Base-by-base conservation (phyloP, 2,888 invertebrate genomes). In the Temnothorax rugatulus region DNA sequence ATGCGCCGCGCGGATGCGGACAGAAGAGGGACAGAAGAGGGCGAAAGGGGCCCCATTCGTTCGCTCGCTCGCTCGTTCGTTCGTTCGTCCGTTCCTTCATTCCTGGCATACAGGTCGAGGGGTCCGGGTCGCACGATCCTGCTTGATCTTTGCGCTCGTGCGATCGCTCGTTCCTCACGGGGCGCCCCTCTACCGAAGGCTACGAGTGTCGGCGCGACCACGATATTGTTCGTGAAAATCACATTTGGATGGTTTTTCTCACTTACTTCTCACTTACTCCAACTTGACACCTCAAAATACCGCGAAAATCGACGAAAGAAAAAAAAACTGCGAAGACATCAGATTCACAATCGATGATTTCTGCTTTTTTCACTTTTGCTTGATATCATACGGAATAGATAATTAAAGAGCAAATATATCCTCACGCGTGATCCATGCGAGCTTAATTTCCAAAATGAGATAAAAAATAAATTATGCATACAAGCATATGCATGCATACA, bases 61-160 rank as follows among this genome's bases (percentile, higher is more conserved):
- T 86, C 89, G 79, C 84, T 87, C 90, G 89, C 0, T 34, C 84
- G 83, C 86, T 86, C 89, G 79, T 84, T 87, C 90, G 89, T 34
- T 34, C 84, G 83, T 87, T 86, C 89, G 79, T 84, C 86, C 90
- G 89, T 89, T 90, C 79, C 82, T 90, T 86, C 84, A 88, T 90
- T 87, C 87, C 83, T 88, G 86, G 88, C 89, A 68, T 88, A 93
- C 93, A 93, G 94, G 94, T 94, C 94, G 93, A 93, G 94, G 93
- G 94, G 94, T 93, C 94, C 94, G 93, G 94, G 94, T 94, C 94
- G 93, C 94, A 94, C 94, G 94, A 94, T 94, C 94, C 94, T 94
- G 94, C 91, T 94, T 94, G 94, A 94, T 94, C 94, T 94, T 94
- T 94, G 94, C 93, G 94, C 94, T 94, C 94, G 94, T 94, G 94